Base-by-base conservation (phyloP, 2,113 vertebrate genomes). In the Apeltes quadracus region DNA sequence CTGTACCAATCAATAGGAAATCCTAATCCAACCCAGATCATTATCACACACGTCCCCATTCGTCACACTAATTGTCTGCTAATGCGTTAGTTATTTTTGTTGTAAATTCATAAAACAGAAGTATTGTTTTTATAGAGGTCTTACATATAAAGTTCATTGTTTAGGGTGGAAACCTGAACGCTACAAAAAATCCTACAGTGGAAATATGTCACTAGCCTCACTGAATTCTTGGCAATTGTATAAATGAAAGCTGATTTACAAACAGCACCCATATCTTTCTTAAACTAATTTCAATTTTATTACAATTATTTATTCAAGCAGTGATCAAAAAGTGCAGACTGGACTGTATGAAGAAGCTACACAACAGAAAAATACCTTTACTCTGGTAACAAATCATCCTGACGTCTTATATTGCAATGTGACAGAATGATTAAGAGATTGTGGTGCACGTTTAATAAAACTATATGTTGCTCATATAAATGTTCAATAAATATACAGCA, bases 401-500 rank as follows among this genome's bases (percentile, higher is more conserved):
- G 54, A 71, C 38, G 73, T 68, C 16, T 76, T 72, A 46, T 53
- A 75, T 77, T 55, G 46, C 32, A 29, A 69, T 41, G 39, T 68
- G 20, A 74, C 20, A 72, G 64, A 68, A 68, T 48, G 20, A 58
- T 20, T 25, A 55, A 7, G 6, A 50, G 48, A 18, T 43, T 32
- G 12, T 22, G 50, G 22, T 10, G 34, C 9, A 65, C 1, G 1
- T 62, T 39, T 66, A n/a, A 61, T 25, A 34, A 71, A 75, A 54
- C 23, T 11, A 51, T 14, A 39, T 29, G 7, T n/a, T 36, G 44
- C 25, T 55, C 15, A 36, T 79, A 20, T 85, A 14, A 29, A n/a
- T 56, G 62, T 78, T 83, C 53, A 90, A 92, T 92, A 92, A 91
- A 90, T 90, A 90, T 10, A 61, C 48, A 85, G 76, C 63, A 81